These are phyloP conservation scores for Neomorphus geoffroyi DNA, from an alignment of 2,797 vertebrate genomes.

Conservation along the genomic window DNA sequence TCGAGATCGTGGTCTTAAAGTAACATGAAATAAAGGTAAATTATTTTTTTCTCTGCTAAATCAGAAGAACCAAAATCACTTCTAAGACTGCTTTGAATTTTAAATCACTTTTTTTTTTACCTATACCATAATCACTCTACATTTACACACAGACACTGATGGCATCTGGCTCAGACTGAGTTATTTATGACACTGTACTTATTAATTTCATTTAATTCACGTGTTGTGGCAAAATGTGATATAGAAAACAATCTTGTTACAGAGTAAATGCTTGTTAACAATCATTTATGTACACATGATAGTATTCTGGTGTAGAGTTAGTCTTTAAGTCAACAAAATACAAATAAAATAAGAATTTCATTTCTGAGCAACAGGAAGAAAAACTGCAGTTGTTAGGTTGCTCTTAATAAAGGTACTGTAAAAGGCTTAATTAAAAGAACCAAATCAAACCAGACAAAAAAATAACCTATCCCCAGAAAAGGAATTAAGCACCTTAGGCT, in stretches of 20 bases:
- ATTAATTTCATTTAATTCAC: neutral
- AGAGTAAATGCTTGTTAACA: neutral
- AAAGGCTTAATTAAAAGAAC: neutral
- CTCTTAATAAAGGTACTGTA: neutral
- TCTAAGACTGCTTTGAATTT: neutral
- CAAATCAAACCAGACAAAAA: neutral
- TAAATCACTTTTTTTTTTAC: neutral
- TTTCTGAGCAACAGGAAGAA: neutral
- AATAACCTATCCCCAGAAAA: neutral
- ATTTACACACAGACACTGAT: neutral
- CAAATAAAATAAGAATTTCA: neutral
- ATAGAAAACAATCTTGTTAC: neutral
- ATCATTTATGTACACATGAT: neutral
- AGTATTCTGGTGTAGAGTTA: neutral
- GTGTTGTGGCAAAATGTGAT: neutral
- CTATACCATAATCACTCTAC: neutral
- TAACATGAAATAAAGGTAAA: conserved; percentile 47
- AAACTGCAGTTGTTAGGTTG: neutral
- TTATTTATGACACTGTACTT: neutral
- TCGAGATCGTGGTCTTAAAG: conserved; percentile 90
- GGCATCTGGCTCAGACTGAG: neutral
- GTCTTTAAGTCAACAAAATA: neutral
- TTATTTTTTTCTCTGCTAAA: neutral
- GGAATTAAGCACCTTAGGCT: neutral
- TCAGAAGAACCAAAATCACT: neutral